These are phyloP conservation scores for Sander vitreus DNA, from an alignment of 2,113 vertebrate species.

Conservation along the genomic window DNA sequence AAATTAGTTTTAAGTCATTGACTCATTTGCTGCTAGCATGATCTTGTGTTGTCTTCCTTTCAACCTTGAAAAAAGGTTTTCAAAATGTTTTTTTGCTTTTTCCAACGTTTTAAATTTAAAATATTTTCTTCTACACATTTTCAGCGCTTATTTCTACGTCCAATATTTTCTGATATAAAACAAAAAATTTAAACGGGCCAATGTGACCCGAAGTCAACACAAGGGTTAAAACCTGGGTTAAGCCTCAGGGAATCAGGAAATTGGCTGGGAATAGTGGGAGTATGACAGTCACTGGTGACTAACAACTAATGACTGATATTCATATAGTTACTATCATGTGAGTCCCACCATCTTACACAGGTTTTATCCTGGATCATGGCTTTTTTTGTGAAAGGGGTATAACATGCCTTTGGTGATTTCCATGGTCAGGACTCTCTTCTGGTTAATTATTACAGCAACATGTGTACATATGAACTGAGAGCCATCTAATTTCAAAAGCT, in stretches of 20 bases:
- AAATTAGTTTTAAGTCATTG: neutral
- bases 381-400: neutral
- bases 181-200: too few species aligned
- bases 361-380: neutral
- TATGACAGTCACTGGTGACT: neutral
- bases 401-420: neutral
- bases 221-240: slow-evolving; percentile 14
- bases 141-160: too few species aligned
- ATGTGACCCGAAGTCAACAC: too few species aligned
- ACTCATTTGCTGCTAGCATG: neutral
- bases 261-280: neutral
- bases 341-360: neutral
- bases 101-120: too few species aligned
- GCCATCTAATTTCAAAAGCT: neutral
- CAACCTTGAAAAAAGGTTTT: too few species aligned
- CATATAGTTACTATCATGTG: neutral
- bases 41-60: too few species aligned
- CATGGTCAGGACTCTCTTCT: neutral
- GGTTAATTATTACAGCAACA: neutral
- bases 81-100: too few species aligned
- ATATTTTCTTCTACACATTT: too few species aligned
- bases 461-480: neutral
- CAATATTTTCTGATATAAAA: too few species aligned
- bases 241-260: slow-evolving; percentile 9
- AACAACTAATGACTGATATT: neutral